Percentiles rank a stretch among this genome's conserved stretches.
Conservation (phyloP, 2,113 vertebrate genomes). For the Siniperca knerii region DNA sequence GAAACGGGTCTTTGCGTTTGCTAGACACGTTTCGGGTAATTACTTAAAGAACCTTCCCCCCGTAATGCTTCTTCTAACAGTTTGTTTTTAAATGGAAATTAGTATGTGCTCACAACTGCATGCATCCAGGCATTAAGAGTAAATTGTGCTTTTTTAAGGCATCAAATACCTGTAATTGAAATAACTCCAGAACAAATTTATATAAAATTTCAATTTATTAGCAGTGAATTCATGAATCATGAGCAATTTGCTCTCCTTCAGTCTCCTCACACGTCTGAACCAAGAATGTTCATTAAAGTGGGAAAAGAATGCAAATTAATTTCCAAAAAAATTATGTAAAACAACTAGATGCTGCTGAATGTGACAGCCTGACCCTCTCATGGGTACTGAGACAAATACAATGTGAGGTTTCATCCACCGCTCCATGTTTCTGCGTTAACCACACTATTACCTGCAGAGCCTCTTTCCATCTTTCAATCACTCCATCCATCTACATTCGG, state of each 20-base stretch:
- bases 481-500: constrained; percentile 48
- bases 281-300: constrained; percentile 64
- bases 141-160: constrained; percentile 62
- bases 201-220: constrained; percentile 75
- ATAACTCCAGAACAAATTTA: constrained; percentile 71
- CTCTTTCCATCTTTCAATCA: constrained; percentile 47
- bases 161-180: constrained; percentile 76
- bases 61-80: constrained; percentile 55
- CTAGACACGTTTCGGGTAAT: constrained; percentile 69
- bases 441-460: constrained; percentile 49
- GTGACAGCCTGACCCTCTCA: constrained; percentile 45
- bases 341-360: constrained; percentile 46
- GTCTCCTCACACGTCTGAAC: constrained; percentile 50
- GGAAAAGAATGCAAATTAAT: constrained; percentile 62
- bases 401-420: constrained; percentile 22
- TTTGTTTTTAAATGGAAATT: constrained; percentile 76
- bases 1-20: constrained; percentile 61
- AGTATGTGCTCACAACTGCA: constrained; percentile 64
- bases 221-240: constrained; percentile 66
- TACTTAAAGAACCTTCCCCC: constrained; percentile 68
- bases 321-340: constrained; percentile 38
- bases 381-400: constrained; percentile 45
- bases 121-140: constrained; percentile 68
- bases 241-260: constrained; percentile 63
- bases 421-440: constrained; percentile 33